phyloP scores from a whole-genome alignment of 2,888 invertebrate species.

The Drosophila stalkeri region DNA sequence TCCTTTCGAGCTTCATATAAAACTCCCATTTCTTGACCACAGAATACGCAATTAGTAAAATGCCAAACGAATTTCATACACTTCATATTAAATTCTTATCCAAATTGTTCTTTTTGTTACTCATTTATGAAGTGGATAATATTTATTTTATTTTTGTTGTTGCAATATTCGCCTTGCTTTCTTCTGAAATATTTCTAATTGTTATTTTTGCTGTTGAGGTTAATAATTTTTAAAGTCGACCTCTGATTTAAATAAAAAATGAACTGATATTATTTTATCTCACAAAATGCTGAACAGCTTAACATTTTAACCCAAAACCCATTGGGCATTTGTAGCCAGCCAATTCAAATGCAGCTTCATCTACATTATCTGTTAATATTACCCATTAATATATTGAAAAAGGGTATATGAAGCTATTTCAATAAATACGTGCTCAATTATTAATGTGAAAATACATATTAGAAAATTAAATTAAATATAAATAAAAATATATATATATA shows the following conservation, averaged over 20 bases:
- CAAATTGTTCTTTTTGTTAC: not conserved
- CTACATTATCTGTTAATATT: not conserved
- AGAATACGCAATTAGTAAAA: constrained; percentile 23
- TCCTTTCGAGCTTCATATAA: not conserved
- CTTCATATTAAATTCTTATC: not conserved
- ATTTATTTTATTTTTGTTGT: no score
- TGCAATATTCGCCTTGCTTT: not conserved
- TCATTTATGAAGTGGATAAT: no score
- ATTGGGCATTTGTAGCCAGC: not conserved
- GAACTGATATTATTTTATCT: not conserved
- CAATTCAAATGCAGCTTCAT: constrained; percentile 9
- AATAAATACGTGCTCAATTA: not conserved
- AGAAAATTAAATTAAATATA: no score
- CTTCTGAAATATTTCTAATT: not conserved
- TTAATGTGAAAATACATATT: no score
- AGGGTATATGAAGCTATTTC: not conserved
- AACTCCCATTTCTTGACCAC: not conserved
- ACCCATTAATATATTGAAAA: not conserved
- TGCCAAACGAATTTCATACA: not conserved
- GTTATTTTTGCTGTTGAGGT: not conserved
- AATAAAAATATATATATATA: no score
- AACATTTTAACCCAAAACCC: constrained; percentile 8
- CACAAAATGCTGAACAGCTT: constrained; percentile 22
- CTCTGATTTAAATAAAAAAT: not conserved
- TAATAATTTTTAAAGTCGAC: constrained; percentile 4